phyloP scores from a whole-genome alignment of 2,113 vertebrate genomes.

The Mastomys coucha region DNA sequence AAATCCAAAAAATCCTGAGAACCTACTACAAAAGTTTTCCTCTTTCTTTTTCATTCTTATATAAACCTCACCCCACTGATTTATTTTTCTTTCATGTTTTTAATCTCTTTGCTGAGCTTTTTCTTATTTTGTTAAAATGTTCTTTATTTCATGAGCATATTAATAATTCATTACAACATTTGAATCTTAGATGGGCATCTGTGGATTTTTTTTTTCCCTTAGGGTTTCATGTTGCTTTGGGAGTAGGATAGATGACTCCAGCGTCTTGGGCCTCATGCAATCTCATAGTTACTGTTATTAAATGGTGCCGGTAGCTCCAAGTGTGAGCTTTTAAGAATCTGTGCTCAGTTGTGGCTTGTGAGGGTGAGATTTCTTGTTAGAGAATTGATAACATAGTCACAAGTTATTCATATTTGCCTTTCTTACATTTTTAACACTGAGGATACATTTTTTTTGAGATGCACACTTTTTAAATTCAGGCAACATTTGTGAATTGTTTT shows the following conservation, averaged over 20 bases:
- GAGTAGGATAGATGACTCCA: not conserved
- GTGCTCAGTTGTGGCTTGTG: not conserved
- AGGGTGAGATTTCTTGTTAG: not conserved
- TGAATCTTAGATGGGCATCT: not conserved
- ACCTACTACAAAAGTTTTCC: too few relatives aligned
- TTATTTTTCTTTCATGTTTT: not conserved
- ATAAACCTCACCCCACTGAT: not conserved
- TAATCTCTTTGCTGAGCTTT: not conserved
- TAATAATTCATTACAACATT: not conserved
- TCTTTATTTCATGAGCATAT: constrained; percentile 37
- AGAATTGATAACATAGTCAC: not conserved
- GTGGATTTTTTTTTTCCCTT: constrained; percentile 6
- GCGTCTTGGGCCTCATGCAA: not conserved
- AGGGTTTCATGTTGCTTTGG: not conserved
- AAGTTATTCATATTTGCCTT: not conserved
- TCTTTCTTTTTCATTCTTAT: not conserved
- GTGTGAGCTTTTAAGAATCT: constrained; percentile 12
- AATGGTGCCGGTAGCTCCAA: not conserved
- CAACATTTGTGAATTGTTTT: constrained; percentile 26
- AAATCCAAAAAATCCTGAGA: too few relatives aligned
- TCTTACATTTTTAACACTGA: constrained; percentile 13
- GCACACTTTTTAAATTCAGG: not conserved
- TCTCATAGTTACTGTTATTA: not conserved
- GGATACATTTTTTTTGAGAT: not conserved
- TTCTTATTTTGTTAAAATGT: not conserved